Evolutionary conservation across 2,113 vertebrate species (phyloP).

Genomic region (Edolisoma coerulescens): DNA sequence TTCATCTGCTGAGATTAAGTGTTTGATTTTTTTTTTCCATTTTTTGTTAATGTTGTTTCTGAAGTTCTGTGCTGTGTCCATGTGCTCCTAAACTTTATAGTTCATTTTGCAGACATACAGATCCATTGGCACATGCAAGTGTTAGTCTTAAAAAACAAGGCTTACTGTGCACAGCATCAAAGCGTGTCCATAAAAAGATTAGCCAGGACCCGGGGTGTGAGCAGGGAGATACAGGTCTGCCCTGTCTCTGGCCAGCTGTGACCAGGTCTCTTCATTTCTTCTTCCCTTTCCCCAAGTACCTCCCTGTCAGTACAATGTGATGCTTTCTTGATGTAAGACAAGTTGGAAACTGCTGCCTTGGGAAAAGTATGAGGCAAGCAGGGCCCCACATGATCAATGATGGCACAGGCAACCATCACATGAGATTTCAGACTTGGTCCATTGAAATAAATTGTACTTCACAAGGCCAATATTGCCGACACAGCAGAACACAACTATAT

Average conservation of each 20-base stretch:
- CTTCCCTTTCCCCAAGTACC: not conserved
- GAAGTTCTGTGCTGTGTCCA: not conserved
- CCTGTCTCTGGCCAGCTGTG: not conserved
- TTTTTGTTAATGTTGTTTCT: not conserved
- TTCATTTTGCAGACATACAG: not conserved
- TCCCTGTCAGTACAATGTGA: not conserved
- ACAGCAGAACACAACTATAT: not conserved
- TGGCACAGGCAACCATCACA: not conserved
- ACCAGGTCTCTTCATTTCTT: not conserved
- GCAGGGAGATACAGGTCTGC: not conserved
- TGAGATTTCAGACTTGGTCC: not conserved
- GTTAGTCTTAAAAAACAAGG: not conserved
- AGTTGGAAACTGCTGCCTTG: not conserved
- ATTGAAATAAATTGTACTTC: not conserved
- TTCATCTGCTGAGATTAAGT: not conserved
- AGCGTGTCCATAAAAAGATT: not conserved
- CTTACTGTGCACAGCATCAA: not conserved
- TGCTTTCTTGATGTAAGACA: not conserved
- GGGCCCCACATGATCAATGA: not conserved
- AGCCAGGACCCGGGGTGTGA: not conserved
- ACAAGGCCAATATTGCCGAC: not conserved
- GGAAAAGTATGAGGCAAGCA: not conserved
- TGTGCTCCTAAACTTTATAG: not conserved
- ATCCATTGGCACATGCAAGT: not conserved
- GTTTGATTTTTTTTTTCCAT: not conserved